These are phyloP conservation scores for Bagarius yarrelli DNA, from an alignment of 2,113 vertebrate genomes.

Conservation along the genomic window DNA sequence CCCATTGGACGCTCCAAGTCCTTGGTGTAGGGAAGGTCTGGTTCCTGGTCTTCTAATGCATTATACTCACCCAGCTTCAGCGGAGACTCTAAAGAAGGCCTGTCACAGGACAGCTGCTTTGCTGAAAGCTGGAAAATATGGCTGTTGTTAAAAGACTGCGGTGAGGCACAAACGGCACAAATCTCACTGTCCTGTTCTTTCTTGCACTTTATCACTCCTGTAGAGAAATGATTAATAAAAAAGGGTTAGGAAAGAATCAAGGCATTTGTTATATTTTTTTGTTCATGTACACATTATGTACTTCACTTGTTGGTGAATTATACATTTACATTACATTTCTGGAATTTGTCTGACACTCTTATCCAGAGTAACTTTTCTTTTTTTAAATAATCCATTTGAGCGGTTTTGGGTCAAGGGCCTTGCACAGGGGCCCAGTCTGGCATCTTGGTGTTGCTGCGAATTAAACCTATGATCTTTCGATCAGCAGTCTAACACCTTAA, in stretches of 20 bases:
- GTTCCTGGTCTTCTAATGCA: constrained; percentile 65
- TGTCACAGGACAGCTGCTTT: constrained; percentile 66
- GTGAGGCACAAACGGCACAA: constrained; percentile 69
- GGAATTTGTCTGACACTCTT: too few species aligned
- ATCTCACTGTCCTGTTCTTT: constrained; percentile 69
- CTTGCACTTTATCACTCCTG: constrained; percentile 77
- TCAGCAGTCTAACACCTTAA: too few species aligned
- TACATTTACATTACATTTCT: too few species aligned
- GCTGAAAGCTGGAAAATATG: constrained; percentile 58
- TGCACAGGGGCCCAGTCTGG: too few species aligned
- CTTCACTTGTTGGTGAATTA: not conserved
- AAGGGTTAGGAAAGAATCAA: not conserved
- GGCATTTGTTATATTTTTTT: not conserved
- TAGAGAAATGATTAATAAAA: constrained; percentile 16
- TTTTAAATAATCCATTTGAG: too few species aligned
- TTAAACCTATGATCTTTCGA: too few species aligned
- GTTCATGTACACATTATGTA: not conserved
- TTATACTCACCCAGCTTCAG: constrained; percentile 69
- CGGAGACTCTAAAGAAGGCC: constrained; percentile 65
- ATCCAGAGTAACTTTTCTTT: too few species aligned
- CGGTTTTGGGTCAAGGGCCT: too few species aligned
- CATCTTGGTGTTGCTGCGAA: too few species aligned
- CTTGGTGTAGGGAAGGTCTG: constrained; percentile 67
- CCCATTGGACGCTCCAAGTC: constrained; percentile 73
- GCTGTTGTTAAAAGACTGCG: constrained; percentile 66